Base-by-base conservation (phyloP, 2,888 invertebrate genomes). In the Eupithecia insigniata region DNA sequence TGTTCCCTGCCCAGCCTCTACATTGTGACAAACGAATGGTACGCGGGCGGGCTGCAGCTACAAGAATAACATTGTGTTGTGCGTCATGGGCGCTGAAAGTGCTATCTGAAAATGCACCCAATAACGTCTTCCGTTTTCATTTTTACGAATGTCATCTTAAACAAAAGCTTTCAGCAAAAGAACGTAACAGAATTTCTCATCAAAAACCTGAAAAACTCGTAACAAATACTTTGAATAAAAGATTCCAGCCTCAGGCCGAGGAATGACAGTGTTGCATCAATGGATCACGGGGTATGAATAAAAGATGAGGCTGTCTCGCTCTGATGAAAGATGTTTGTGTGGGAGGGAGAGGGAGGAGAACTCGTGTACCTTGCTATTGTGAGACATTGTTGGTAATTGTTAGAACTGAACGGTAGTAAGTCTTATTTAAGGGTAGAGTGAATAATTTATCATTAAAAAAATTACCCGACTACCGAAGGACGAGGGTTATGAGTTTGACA, bases 231-330 rank as follows among this genome's bases (percentile, higher is more conserved):
- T 80, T 85, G 82, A 85, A 84, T 84, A 83, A 85, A 83, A 85
- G 77, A 84, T 84, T 69, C 67, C 58, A 74, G 55, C 1, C 55
- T 55, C 12, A 55, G 14, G 26, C 55, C 26, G 76, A 77, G 79
- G 72, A 81, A 79, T 84, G 82, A 83, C 84, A 82, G 76, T 82
- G 81, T 80, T 85, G 81, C 79, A 73, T 82, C 83, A 83, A 80
- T 80, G 81, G 86, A 84, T 86, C 85, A 83, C 84, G 79, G 79
- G 75, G 74, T 77, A 83, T 88, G 84, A 88, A 89, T 88, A 81
- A 88, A 89, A 86, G 81, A 88, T 72, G 61, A 34, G 70, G 26
- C 62, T 72, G 2, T 83, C 84, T 76, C 83, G 71, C 69, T 87
- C 81, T 71, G 60, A 75, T 34, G 62, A 73, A 62, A 28, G 26